Evolutionary conservation across 2,888 invertebrate genomes (phyloP).

Genomic region (Drosophila incognita): DNA sequence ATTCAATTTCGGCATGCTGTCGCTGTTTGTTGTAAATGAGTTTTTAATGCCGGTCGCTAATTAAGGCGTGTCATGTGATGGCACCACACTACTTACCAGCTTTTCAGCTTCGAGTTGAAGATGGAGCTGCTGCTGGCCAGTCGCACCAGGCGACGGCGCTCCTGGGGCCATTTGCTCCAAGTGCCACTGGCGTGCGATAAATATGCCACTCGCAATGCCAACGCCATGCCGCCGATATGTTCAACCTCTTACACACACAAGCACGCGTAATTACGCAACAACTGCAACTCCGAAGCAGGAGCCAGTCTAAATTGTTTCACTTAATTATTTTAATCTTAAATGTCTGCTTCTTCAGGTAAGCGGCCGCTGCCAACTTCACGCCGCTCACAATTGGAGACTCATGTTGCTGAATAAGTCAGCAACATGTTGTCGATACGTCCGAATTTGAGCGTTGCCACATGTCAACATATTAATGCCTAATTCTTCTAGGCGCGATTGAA

Average conservation of each 20-base stretch:
- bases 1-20: conserved; percentile 32
- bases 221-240: conserved; percentile 65
- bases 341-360: conserved; percentile 40
- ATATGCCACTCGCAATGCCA: conserved; percentile 76
- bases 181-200: conserved; percentile 36
- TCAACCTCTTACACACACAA: conserved; percentile 22
- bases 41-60: conserved; percentile 52
- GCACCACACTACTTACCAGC: conserved; percentile 46
- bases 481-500: conserved; percentile 1
- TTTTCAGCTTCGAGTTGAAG: conserved; percentile 1
- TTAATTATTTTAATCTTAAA: conserved; percentile 50
- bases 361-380: conserved; percentile 56
- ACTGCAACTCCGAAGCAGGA: conserved; percentile 68
- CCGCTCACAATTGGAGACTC: conserved; percentile 3
- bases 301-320: conserved; percentile 48
- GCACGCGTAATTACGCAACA: conserved; percentile 65
- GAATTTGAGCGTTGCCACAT: conserved; percentile 32
- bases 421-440: neutral
- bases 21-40: conserved; percentile 46
- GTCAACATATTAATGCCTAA: neutral
- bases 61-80: conserved; percentile 12
- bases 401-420: conserved; percentile 36
- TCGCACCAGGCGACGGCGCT: conserved; percentile 47
- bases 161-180: conserved; percentile 53
- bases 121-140: conserved; percentile 22